phyloP scores from a whole-genome alignment of 2,888 invertebrate species.

The Pristionchus maxplancki region DNA sequence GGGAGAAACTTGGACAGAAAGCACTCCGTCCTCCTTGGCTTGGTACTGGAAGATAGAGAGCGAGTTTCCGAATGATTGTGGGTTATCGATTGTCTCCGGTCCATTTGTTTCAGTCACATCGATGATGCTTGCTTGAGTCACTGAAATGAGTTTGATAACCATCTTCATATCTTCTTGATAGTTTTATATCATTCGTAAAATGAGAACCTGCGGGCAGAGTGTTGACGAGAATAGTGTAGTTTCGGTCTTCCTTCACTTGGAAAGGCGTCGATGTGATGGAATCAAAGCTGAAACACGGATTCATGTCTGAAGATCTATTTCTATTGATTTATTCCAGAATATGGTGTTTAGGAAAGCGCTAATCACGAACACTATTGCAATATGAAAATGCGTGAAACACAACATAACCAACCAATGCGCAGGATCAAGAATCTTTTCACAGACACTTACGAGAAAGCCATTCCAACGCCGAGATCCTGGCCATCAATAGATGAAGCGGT shows the following conservation, averaged over 20 bases:
- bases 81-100: neutral
- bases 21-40: neutral
- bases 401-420: no score
- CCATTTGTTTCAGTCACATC: neutral
- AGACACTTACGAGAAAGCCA: neutral
- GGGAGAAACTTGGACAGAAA: neutral
- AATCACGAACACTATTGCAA: no score
- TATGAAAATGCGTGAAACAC: no score
- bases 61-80: neutral
- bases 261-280: neutral
- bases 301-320: no score
- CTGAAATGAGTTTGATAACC: neutral
- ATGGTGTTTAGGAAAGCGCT: no score
- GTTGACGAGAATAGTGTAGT: constrained; percentile 13
- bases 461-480: neutral
- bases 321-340: no score
- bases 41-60: neutral
- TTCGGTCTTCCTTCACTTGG: neutral
- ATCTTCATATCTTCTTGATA: no score
- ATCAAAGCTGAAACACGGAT: neutral
- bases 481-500: neutral
- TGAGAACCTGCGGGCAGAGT: neutral
- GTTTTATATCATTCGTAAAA: neutral
- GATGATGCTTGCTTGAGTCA: neutral
- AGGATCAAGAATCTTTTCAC: no score